phyloP scores from a whole-genome alignment of 2,797 vertebrate genomes.

The Sebastes trivittatus region DNA sequence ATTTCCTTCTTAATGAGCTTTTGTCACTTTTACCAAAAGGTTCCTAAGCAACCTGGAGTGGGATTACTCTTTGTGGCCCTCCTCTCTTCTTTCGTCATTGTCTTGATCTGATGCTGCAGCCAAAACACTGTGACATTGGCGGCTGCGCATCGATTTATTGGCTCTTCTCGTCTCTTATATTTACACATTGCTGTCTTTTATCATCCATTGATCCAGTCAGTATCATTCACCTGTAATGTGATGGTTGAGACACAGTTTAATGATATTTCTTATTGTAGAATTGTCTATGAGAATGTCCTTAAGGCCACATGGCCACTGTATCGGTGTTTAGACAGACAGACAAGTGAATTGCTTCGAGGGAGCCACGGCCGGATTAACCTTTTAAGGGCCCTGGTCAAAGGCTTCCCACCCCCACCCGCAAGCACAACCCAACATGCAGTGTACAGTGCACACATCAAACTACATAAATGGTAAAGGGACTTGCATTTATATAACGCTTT shows the following conservation, averaged over 20 bases:
- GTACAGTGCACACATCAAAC: too few relatives aligned
- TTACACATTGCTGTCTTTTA: not conserved
- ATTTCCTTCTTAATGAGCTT: slow-evolving; percentile 6
- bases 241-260: not conserved
- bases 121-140: not conserved
- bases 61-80: not conserved
- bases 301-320: not conserved
- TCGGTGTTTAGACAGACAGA: too few relatives aligned
- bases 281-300: not conserved
- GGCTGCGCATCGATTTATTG: not conserved
- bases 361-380: too few relatives aligned
- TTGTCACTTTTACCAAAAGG: slow-evolving; percentile 11
- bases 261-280: not conserved
- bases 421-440: too few relatives aligned
- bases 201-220: not conserved
- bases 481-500: too few relatives aligned
- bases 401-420: too few relatives aligned
- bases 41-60: slow-evolving; percentile 36
- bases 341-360: too few relatives aligned
- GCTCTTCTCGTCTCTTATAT: not conserved
- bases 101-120: not conserved
- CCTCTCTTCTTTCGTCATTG: not conserved
- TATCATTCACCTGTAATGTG: not conserved
- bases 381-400: too few relatives aligned
- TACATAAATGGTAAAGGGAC: too few relatives aligned